A percentile compares a stretch with the other conserved stretches of the same genome.
These are phyloP conservation scores for Pyrrhura leucotis DNA, from an alignment of 2,797 vertebrate species.

Conservation along the genomic window DNA sequence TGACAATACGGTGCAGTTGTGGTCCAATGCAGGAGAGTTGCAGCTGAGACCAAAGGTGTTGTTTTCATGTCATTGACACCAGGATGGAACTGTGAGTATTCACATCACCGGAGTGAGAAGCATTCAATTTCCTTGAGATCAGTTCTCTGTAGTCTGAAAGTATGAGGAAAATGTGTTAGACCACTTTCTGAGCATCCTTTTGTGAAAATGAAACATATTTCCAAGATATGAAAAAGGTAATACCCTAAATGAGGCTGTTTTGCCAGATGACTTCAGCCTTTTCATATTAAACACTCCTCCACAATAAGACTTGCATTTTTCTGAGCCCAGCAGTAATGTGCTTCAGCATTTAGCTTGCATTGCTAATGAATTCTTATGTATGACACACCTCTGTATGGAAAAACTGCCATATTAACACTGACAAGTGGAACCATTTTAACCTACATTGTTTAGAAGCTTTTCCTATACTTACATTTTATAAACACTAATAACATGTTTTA, in stretches of 20 bases:
- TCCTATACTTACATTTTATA: background rate
- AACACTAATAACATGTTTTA: background rate
- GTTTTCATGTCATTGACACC: background rate
- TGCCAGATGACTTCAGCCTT: background rate
- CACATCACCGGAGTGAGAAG: background rate
- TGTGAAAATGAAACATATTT: slow-evolving; percentile 24
- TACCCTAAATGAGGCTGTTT: background rate
- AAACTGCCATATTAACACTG: background rate
- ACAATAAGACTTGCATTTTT: background rate
- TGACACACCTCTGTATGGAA: background rate
- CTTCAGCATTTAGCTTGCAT: background rate
- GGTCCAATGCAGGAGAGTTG: background rate
- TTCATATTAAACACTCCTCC: background rate
- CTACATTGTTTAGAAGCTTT: background rate
- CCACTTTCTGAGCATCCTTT: background rate
- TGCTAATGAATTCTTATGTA: background rate
- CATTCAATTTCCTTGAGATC: background rate
- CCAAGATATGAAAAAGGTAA: background rate
- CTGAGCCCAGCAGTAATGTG: background rate
- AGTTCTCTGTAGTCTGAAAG: background rate
- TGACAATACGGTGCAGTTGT: background rate
- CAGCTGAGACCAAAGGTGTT: background rate
- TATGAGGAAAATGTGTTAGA: background rate
- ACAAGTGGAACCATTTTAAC: background rate
- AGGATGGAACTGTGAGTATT: background rate